Evolutionary conservation across 1,140 invertebrate species (phyloP).

Genomic region (Heliconius congener): DNA sequence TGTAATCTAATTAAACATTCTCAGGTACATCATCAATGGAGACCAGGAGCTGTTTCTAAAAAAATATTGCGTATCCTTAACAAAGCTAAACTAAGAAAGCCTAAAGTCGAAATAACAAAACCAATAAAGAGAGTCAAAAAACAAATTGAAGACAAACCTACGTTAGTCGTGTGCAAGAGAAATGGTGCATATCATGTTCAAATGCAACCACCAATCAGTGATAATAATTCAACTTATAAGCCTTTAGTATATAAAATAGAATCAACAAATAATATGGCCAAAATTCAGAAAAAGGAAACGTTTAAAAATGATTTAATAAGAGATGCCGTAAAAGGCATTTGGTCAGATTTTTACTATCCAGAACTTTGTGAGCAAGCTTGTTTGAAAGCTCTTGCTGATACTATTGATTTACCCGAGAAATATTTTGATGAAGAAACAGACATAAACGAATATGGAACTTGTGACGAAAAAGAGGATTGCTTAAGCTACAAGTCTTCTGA

Average conservation of each 20-base stretch:
- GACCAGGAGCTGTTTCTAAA: slow-evolving; percentile 68
- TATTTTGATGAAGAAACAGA: slow-evolving; percentile 21
- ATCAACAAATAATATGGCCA: slow-evolving; percentile 51
- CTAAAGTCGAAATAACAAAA: slow-evolving; percentile 36
- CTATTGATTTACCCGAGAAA: slow-evolving; percentile 40
- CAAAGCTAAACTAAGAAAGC: slow-evolving; percentile 48
- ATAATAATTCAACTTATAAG: slow-evolving; percentile 38
- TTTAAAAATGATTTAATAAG: slow-evolving; percentile 44
- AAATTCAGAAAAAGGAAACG: slow-evolving; percentile 46
- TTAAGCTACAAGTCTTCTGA: slow-evolving; percentile 61
- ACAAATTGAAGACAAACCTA: slow-evolving; percentile 55
- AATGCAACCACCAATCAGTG: slow-evolving; percentile 48
- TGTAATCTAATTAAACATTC: not conserved
- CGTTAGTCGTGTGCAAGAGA: slow-evolving; percentile 57
- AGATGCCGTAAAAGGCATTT: slow-evolving; percentile 46
- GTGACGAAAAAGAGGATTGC: slow-evolving; percentile 45
- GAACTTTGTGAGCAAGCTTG: slow-evolving; percentile 57
- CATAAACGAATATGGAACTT: slow-evolving; percentile 37
- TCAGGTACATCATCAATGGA: slow-evolving; percentile 59
- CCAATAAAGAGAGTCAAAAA: slow-evolving; percentile 53
- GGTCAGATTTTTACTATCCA: slow-evolving; percentile 51
- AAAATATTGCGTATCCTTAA: slow-evolving; percentile 55
- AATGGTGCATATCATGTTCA: slow-evolving; percentile 61
- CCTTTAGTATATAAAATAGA: slow-evolving; percentile 65
- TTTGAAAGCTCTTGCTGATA: slow-evolving; percentile 47